These are phyloP conservation scores for Neosilurus hyrtlii DNA, from an alignment of 2,797 vertebrate species.

Conservation along the genomic window DNA sequence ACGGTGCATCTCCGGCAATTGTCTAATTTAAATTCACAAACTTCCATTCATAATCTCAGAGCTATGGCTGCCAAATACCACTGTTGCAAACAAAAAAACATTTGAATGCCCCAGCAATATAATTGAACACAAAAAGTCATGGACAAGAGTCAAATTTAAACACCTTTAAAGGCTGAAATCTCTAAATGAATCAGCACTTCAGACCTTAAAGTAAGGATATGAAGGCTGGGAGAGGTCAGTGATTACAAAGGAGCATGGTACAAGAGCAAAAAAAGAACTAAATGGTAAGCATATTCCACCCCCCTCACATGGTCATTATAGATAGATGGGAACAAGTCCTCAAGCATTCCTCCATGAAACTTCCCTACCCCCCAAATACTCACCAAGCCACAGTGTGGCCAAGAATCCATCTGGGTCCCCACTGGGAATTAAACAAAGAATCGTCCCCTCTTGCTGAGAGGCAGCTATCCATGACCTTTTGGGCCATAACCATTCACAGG, in stretches of 20 bases:
- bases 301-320: conserved; percentile 30
- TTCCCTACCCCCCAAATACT: background rate
- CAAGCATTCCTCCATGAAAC: conserved; percentile 36
- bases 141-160: conserved; percentile 25
- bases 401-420: conserved; percentile 38
- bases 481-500: conserved; percentile 32
- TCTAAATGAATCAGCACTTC: conserved; percentile 37
- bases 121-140: conserved; percentile 4
- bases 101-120: background rate
- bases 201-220: conserved; percentile 6
- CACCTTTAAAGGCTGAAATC: conserved; percentile 7
- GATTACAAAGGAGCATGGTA: conserved; percentile 32
- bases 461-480: conserved; percentile 53
- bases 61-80: background rate
- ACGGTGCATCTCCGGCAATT: background rate
- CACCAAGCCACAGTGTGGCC: conserved; percentile 21
- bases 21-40: background rate
- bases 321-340: conserved; percentile 45
- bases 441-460: conserved; percentile 40
- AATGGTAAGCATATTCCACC: conserved; percentile 31
- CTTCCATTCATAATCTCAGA: background rate
- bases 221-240: conserved; percentile 49
- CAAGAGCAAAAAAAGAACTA: conserved; percentile 45
- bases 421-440: conserved; percentile 48
- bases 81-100: conserved; percentile 7